A percentile compares a stretch with the other conserved stretches of the same genome.
phyloP scores from a whole-genome alignment of 2,888 invertebrate species.

The Polia nebulosa region DNA sequence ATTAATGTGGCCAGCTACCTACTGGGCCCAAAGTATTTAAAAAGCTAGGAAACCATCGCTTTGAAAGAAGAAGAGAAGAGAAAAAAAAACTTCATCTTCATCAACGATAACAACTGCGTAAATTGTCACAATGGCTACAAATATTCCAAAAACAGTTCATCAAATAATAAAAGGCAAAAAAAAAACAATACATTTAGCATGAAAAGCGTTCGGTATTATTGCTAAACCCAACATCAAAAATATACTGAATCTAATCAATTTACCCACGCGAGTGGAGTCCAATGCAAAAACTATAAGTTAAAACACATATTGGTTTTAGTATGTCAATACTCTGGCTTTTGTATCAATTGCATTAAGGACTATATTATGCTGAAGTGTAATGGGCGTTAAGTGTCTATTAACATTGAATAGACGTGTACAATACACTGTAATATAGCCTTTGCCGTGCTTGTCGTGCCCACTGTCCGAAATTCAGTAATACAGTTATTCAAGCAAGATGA shows the following conservation, averaged over 20 bases:
- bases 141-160: neutral
- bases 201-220: constrained; percentile 3
- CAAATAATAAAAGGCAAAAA: neutral
- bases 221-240: constrained; percentile 27
- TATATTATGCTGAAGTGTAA: neutral
- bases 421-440: constrained; percentile 1
- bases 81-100: neutral
- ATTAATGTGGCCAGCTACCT: too few species aligned
- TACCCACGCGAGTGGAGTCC: constrained; percentile 1
- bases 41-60: too few species aligned
- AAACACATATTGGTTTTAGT: neutral
- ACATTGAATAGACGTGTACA: neutral
- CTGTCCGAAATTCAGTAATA: constrained; percentile 19
- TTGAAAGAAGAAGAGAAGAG: too few species aligned
- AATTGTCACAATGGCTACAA: neutral
- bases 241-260: constrained; percentile 18
- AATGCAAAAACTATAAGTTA: constrained; percentile 11
- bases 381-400: neutral
- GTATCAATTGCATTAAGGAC: neutral
- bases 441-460: neutral
- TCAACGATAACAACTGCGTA: neutral
- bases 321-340: constrained; percentile 6
- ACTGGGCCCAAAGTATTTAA: too few species aligned
- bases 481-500: constrained; percentile 40
- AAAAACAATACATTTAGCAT: constrained; percentile 9